Evolutionary conservation across 2,888 invertebrate genomes (phyloP).

Genomic region (Caenorhabditis afra): DNA sequence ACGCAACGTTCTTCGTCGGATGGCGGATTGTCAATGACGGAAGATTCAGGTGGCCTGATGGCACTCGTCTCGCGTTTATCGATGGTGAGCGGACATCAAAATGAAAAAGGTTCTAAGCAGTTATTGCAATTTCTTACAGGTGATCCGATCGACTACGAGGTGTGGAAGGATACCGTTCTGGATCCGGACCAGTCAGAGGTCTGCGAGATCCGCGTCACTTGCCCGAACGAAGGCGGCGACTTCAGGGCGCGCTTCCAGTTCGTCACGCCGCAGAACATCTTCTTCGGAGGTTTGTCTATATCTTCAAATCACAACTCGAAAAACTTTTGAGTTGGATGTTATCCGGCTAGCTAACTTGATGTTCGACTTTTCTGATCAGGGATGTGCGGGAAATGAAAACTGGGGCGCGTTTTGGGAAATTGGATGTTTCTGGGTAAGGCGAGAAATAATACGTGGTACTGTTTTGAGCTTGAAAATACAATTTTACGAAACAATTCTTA

Average conservation of each 20-base stretch:
- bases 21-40: conserved; percentile 54
- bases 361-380: too few species aligned
- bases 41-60: conserved; percentile 49
- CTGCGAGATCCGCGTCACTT: conserved; percentile 27
- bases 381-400: too few species aligned
- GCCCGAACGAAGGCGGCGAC: conserved; percentile 38
- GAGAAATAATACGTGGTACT: too few species aligned
- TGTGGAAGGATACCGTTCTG: conserved; percentile 35
- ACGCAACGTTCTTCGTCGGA: conserved; percentile 30
- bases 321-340: too few species aligned
- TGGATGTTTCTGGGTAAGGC: too few species aligned
- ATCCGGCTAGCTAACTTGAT: too few species aligned
- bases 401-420: too few species aligned
- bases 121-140: conserved; percentile 21
- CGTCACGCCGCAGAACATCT: conserved; percentile 58
- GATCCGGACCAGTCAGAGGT: conserved; percentile 35
- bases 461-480: too few species aligned
- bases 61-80: conserved; percentile 49
- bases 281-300: conserved; percentile 62
- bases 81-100: too few species aligned
- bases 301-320: too few species aligned
- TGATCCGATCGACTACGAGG: conserved; percentile 59
- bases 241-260: conserved; percentile 58
- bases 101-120: background rate
- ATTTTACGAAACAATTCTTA: too few species aligned